phyloP scores from a whole-genome alignment of 2,797 vertebrate genomes.

The Megalops cyprinoides region DNA sequence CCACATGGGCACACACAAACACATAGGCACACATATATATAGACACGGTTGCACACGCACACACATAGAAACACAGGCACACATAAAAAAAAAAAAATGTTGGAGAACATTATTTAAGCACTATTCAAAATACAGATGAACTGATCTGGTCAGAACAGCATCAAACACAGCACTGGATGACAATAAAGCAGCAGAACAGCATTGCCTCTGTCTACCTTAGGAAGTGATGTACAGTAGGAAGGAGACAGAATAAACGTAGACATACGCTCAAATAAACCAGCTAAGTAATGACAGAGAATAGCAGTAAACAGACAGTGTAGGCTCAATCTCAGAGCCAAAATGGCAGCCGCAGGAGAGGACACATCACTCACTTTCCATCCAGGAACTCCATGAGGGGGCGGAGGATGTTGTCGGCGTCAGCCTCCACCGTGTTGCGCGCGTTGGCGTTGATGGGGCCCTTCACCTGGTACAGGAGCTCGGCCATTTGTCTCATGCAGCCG shows the following conservation, averaged over 20 bases:
- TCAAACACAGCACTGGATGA: neutral
- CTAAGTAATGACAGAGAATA: neutral
- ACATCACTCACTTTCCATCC: slow-evolving; percentile 87
- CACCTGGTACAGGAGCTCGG: slow-evolving; percentile 89
- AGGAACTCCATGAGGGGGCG: slow-evolving; percentile 96
- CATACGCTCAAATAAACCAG: too few species aligned
- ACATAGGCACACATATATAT: slow-evolving; percentile 1
- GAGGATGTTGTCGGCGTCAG: slow-evolving; percentile 88
- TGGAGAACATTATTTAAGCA: too few species aligned
- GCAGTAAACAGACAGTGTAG: neutral
- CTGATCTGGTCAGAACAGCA: neutral
- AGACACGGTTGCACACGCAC: neutral
- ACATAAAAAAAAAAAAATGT: too few species aligned
- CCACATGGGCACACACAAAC: neutral
- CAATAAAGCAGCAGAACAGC: neutral
- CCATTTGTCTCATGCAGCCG: slow-evolving; percentile 90
- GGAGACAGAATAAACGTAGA: too few species aligned
- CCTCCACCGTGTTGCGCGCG: slow-evolving; percentile 82
- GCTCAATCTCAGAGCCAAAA: neutral
- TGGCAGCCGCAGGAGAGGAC: neutral
- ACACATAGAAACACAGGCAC: too few species aligned
- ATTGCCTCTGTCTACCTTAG: neutral
- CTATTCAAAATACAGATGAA: too few species aligned
- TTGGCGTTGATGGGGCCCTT: slow-evolving; percentile 87
- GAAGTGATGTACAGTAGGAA: too few species aligned